Evolutionary conservation across 2,113 vertebrate genomes (phyloP), one percentile per base, ranked within the genome.

Genomic region (Thamnophis sirtalis): DNA sequence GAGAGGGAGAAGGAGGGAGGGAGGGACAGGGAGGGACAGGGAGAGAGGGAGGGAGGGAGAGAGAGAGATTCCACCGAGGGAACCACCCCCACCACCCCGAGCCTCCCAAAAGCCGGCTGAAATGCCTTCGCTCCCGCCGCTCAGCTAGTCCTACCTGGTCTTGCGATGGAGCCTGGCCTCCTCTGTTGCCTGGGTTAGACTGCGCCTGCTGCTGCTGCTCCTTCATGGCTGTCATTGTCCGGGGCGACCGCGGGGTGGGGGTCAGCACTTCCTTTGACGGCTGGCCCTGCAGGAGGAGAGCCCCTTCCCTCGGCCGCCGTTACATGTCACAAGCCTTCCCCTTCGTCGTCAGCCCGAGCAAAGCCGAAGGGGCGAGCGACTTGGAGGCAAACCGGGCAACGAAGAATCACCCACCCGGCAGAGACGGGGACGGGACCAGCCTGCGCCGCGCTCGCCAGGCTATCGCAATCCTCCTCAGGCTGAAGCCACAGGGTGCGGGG

Each of bases 221-320:
- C 97, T 98, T 99, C 96, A 98, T 98, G 91, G 98, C 98, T 95
- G 98, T 99, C 98, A 99, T 99, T 92, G 96, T 96, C 94, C 84
- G 55, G 97, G 95, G 92, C 17, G 92, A 86, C 24, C 87, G 97
- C 95, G 91, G 95, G 91, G 94, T 90, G 48, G 90, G 94, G 7
- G 7, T 5, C 1, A 73, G 86, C 95, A 86, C 96, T 96, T 94
- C 93, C 95, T 96, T 94, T 96, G 92, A 94, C 63, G 63, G 28
- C 94, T 92, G 95, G 92, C 92, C 95, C 96, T 95, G 96, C 97
- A 96, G 95, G 93, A 94, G 94, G 96, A 93, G 93, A 95, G 91
- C 94, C 95, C 93, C 60, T 95, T 96, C 96, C 90, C 96, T 95
- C 89, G 95, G 96, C 96, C 56, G 94, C 94, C 93, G 55, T 54